phyloP scores from a whole-genome alignment of 2,797 vertebrate species.

The Melopsittacus undulatus region DNA sequence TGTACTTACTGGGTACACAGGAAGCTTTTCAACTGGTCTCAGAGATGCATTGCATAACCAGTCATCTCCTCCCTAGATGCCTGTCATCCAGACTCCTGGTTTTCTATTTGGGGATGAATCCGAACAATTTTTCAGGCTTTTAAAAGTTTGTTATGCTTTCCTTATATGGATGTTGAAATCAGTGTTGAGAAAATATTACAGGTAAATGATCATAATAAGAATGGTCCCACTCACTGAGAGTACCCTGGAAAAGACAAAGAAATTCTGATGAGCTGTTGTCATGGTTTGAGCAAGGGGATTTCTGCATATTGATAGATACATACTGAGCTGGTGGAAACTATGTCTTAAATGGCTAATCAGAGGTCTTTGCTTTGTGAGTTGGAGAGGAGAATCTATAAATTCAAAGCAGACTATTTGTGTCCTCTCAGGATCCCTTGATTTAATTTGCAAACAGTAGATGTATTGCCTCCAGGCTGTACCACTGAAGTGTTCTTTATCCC shows the following conservation, averaged over 20 bases:
- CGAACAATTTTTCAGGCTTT: not conserved
- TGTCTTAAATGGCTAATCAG: not conserved
- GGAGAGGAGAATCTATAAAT: not conserved
- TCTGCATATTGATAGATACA: not conserved
- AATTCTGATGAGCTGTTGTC: not conserved
- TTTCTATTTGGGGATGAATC: not conserved
- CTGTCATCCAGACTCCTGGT: not conserved
- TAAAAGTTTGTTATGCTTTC: not conserved
- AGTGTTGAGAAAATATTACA: not conserved
- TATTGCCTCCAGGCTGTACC: not conserved
- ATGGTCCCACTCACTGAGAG: not conserved
- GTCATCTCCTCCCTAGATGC: not conserved
- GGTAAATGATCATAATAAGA: not conserved
- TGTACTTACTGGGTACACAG: not conserved
- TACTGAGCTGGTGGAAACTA: not conserved
- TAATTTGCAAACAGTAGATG: not conserved
- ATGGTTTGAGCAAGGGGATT: accelerated
- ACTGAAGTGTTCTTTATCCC: not conserved
- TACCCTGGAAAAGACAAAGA: not conserved
- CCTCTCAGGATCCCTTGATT: not conserved
- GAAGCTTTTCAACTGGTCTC: not conserved
- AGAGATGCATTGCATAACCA: not conserved
- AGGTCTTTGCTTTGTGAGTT: not conserved
- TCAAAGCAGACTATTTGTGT: not conserved
- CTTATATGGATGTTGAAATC: not conserved